These are phyloP conservation scores for Bombus cullumanus DNA, from an alignment of 1,140 invertebrate species.

Conservation along the genomic window DNA sequence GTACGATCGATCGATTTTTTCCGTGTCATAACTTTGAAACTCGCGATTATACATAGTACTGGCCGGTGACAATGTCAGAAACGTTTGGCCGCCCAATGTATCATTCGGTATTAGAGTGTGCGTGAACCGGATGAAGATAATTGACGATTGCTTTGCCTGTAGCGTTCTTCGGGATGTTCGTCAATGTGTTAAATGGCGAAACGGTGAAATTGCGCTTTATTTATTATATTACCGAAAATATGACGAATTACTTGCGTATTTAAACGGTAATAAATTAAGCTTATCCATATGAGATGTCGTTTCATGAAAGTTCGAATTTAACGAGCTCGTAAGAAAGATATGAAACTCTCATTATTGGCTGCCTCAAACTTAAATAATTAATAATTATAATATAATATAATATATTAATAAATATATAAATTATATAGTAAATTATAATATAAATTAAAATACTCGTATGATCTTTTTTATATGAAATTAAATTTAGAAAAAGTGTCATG, in stretches of 20 bases:
- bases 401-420: too few relatives aligned
- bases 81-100: background rate
- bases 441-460: too few relatives aligned
- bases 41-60: background rate
- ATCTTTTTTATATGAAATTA: too few relatives aligned
- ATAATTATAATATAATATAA: too few relatives aligned
- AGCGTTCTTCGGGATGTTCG: background rate
- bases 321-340: background rate
- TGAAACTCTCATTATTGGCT: too few relatives aligned
- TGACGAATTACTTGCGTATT: background rate
- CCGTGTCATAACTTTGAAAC: background rate
- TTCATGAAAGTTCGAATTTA: background rate
- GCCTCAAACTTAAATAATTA: too few relatives aligned
- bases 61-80: background rate
- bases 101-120: background rate
- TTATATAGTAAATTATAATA: too few relatives aligned
- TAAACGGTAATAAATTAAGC: background rate
- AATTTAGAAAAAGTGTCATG: too few relatives aligned
- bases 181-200: too few relatives aligned
- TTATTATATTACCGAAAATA: background rate
- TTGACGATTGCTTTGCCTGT: background rate
- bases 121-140: background rate
- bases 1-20: constrained; percentile 33
- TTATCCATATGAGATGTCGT: background rate
- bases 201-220: background rate